A percentile compares a stretch with the other conserved stretches of the same genome.
phyloP scores from a whole-genome alignment of 2,888 invertebrate genomes.

The Andrena flavipes region DNA sequence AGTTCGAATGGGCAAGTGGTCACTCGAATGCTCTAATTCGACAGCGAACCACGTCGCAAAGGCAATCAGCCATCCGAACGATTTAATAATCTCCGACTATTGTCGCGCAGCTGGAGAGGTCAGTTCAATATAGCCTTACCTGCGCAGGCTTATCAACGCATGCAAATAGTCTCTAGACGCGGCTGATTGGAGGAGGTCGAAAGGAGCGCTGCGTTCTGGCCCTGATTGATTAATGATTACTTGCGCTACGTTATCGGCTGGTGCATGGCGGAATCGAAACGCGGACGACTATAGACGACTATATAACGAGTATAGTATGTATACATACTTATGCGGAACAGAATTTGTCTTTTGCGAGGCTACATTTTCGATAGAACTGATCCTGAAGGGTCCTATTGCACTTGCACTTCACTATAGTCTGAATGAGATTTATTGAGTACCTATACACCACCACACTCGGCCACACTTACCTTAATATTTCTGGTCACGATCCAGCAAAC shows the following conservation, averaged over 20 bases:
- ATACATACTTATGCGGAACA: not conserved
- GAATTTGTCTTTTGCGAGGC: not conserved
- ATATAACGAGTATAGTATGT: not conserved
- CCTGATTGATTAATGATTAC: not conserved
- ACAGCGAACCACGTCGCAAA: constrained; percentile 43
- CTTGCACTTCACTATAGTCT: too few species aligned
- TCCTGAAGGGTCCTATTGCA: too few species aligned
- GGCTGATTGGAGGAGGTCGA: not conserved
- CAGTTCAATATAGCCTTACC: constrained; percentile 51
- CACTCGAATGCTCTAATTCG: constrained; percentile 31
- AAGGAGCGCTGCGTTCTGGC: not conserved
- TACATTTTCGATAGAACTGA: not conserved
- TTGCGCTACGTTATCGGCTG: not conserved
- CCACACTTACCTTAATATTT: too few species aligned
- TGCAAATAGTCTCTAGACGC: constrained; percentile 10
- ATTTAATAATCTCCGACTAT: constrained; percentile 66
- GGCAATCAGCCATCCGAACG: constrained; percentile 60
- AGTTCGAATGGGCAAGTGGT: constrained; percentile 2
- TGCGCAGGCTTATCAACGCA: constrained; percentile 9
- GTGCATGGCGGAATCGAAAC: not conserved
- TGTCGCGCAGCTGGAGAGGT: constrained; percentile 50
- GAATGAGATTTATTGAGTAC: too few species aligned
- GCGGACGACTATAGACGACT: not conserved
- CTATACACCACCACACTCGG: too few species aligned
- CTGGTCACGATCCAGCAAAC: too few species aligned